These are phyloP conservation scores for Phalacrocorax carbo DNA, from an alignment of 2,113 vertebrate genomes.

Conservation along the genomic window DNA sequence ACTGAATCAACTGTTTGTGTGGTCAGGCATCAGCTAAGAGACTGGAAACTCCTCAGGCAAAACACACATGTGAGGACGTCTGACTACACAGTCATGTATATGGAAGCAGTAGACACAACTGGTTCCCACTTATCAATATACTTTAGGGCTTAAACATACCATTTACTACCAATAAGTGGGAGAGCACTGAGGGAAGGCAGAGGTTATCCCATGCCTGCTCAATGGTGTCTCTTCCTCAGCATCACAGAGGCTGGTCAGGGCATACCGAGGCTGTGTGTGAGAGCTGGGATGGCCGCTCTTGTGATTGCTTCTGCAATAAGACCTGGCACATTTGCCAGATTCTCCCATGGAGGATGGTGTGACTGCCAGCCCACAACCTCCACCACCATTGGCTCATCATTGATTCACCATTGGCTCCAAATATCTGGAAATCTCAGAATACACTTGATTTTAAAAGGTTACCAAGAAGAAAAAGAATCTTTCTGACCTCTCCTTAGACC, in stretches of 20 bases:
- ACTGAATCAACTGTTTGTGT: not conserved
- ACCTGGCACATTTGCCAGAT: fast-evolving
- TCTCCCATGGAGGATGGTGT: too few species aligned
- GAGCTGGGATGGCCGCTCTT: not conserved
- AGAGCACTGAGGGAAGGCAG: not conserved
- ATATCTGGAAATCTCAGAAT: not conserved
- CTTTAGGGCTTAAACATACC: not conserved
- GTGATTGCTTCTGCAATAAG: fast-evolving
- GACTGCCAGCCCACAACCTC: not conserved
- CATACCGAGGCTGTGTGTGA: not conserved
- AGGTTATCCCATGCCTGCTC: not conserved
- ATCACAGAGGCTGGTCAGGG: not conserved
- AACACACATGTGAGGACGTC: not conserved
- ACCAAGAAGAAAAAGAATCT: not conserved
- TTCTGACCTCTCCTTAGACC: not conserved
- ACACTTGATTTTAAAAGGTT: not conserved
- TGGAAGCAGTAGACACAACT: not conserved
- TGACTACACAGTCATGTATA: fast-evolving
- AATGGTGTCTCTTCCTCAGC: not conserved
- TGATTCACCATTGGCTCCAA: fast-evolving
- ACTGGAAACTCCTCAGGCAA: not conserved
- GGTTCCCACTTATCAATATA: not conserved
- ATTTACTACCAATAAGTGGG: not conserved
- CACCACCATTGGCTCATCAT: not conserved
- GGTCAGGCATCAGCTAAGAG: not conserved